Evolutionary conservation across 2,888 invertebrate species (phyloP), one percentile per base, ranked within the genome.

Genomic region (Sepiola atlantica): DNA sequence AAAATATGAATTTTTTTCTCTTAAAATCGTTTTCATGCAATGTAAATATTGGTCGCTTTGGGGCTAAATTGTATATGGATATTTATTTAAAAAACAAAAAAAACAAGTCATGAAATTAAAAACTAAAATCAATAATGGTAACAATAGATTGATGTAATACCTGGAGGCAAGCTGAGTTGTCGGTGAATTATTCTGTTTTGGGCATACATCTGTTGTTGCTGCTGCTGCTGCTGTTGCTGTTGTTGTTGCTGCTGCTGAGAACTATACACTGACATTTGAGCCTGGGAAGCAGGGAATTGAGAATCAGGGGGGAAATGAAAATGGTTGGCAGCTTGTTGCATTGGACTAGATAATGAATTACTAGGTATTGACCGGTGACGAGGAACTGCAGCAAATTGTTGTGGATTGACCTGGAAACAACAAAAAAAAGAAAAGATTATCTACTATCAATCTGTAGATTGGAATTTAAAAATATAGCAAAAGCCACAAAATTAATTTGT

Each of bases 171-270:
- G 94, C 96, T 96, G 94, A 96, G 95, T 94, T 96, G 96, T 55
- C 97, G 94, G 95, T 95, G 97, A 95, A 96, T 95, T 95, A 95
- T 95, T 94, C 95, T 95, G 94, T 95, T 96, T 94, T 96, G 95
- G 91, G 95, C 95, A 94, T 95, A 96, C 96, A 98, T 97, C 57
- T 93, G 93, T 61, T 61, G 55, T 18, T 55, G 55, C 4, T 61
- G 93, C 0, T 55, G 55, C 32, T 98, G 97, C 96, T 98, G 98
- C 96, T 96, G 97, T 96, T 95, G 97, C 97, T 96, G 97, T 94
- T 96, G 96, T 94, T 96, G 96, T 90, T 95, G 95, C 55, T 95
- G 96, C 21, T 95, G 95, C 92, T 92, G 92, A n/a, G 92, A 55
- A 57, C 77, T 95, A 94, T 95, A 95, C 94, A 95, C 94, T 32